phyloP scores from a whole-genome alignment of 2,797 vertebrate species.

The Gadopsis marmoratus region DNA sequence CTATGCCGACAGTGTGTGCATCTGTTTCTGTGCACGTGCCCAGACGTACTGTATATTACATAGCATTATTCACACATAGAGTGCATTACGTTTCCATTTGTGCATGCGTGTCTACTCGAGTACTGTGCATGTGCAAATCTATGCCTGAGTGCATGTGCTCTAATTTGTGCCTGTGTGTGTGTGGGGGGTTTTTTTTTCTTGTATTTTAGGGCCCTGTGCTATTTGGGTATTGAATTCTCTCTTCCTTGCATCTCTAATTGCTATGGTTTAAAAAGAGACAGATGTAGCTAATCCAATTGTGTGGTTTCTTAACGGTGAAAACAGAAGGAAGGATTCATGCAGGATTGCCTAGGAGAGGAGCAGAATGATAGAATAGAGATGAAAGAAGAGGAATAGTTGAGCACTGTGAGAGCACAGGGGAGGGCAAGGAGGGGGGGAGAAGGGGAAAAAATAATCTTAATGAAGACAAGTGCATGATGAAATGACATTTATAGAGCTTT shows the following conservation, averaged over 20 bases:
- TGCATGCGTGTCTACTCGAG: conserved; percentile 41
- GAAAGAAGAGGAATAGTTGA: conserved; percentile 73
- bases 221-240: conserved; percentile 75
- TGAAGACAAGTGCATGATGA: conserved; percentile 85
- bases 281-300: conserved; percentile 86
- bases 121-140: conserved; percentile 41
- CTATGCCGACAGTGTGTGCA: conserved; percentile 44
- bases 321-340: conserved; percentile 74
- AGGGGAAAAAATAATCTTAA: conserved; percentile 67
- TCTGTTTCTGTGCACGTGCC: conserved; percentile 50
- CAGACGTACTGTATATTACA: conserved; percentile 54
- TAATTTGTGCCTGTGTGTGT: conserved; percentile 56
- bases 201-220: conserved; percentile 55
- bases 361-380: conserved; percentile 74
- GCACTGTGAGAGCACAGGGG: conserved; percentile 62
- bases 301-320: conserved; percentile 77
- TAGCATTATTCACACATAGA: conserved; percentile 40
- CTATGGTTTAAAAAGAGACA: conserved; percentile 83
- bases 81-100: conserved; percentile 42
- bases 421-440: conserved; percentile 65
- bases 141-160: conserved; percentile 44
- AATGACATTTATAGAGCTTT: conserved; percentile 84
- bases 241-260: conserved; percentile 79
- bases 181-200: conserved; percentile 6
- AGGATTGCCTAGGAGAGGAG: conserved; percentile 70